Conservation (phyloP, 2,797 vertebrate species). For the Pantherophis alleghaniensis region DNA sequence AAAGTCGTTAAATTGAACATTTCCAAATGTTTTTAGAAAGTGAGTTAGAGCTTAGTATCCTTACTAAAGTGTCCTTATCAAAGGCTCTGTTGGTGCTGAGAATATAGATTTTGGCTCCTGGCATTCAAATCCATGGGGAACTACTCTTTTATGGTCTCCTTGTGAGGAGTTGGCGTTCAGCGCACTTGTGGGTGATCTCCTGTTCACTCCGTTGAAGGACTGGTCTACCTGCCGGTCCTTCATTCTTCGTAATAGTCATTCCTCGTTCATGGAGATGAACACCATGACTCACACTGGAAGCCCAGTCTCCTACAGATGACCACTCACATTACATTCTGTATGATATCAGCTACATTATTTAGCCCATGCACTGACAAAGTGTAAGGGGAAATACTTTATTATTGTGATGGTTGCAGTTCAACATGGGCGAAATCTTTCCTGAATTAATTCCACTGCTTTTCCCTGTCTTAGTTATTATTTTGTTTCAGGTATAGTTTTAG, state of each 20-base stretch:
- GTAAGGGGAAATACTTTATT: not conserved
- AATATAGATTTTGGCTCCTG: not conserved
- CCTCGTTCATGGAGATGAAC: not conserved
- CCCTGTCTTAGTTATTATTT: constrained; percentile 19
- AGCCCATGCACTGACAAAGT: not conserved
- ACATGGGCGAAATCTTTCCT: not conserved
- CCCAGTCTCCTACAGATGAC: not conserved
- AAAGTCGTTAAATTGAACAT: not conserved
- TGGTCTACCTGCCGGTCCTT: not conserved
- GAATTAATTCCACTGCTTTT: not conserved
- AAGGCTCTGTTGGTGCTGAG: not conserved
- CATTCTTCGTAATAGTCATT: not conserved
- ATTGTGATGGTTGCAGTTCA: not conserved
- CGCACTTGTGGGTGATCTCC: not conserved
- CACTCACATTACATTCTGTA: not conserved
- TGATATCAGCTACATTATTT: not conserved
- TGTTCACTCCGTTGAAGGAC: not conserved
- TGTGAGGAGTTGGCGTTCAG: not conserved
- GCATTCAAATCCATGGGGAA: not conserved
- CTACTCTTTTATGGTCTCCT: not conserved
- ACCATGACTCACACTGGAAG: not conserved
- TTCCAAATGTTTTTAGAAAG: not conserved
- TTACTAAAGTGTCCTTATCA: not conserved
- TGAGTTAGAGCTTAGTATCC: not conserved
- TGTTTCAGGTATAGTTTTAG: constrained; percentile 89